Base-by-base conservation (phyloP, 2,113 vertebrate genomes). In the Menidia beryllina region DNA sequence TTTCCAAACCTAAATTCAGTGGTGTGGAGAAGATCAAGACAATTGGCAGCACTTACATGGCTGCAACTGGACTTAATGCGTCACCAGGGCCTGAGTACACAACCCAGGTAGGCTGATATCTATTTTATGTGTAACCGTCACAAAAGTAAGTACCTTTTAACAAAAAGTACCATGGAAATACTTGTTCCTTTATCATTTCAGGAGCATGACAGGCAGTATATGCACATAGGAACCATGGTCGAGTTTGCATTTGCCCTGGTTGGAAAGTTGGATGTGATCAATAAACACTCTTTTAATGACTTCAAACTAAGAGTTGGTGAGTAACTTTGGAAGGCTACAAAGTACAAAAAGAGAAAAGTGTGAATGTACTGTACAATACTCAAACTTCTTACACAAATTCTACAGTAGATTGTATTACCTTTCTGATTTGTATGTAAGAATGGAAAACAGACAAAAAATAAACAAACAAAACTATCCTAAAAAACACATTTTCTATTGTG, bases 11-110 rank as follows among this genome's bases (percentile, higher is more conserved):
- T 10, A 99, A 99, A 83, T 99, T 99, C 91, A 99, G 97, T 24
- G 97, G 97, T 5, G 97, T 99, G 70, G 97, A 99, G 87, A 99
- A 99, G 86, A 99, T 99, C 89, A 99, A 99, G 91, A 99, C 97
- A 67, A 99, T 99, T 43, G 97, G 97, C 79, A 99, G 97, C 92
- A 98, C 97, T 0, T 98, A 99, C 75, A 99, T 99, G 97, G 97
- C 97, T 34, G 97, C 97, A 10, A 98, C 97, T 6, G 97, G 97
- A 30, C 64, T 99, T 56, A 99, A 96, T 12, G 94, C 96, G 2
- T 94, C 95, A 13, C 93, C 97, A 61, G 96, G 93, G 75, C 94
- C 96, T 56, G 97, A 98, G 81, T 93, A 96, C n/a, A 72, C 91
- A 63, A 70, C 89, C 79, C 96, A 97, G 96, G 97, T 97, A 93